Conservation (phyloP, 2,888 invertebrate genomes). For the Acronicta psi region DNA sequence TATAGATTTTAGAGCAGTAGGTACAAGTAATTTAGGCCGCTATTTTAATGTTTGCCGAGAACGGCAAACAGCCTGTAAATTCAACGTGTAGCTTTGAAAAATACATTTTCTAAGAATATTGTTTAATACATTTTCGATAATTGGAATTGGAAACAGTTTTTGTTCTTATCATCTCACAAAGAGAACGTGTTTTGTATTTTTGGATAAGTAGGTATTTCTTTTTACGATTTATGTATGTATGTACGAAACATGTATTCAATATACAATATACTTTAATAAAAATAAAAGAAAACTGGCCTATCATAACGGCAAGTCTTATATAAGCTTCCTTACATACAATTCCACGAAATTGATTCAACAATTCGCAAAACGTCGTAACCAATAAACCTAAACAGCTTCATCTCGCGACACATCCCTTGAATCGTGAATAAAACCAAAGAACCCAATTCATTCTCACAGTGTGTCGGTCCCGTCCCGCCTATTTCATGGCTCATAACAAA, state of each 20-base stretch:
- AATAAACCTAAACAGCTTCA: constrained; percentile 51
- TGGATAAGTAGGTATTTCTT: background rate
- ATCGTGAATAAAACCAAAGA: constrained; percentile 53
- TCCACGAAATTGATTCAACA: constrained; percentile 38
- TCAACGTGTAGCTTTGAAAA: too few species aligned
- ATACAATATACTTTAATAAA: background rate
- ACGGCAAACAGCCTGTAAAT: too few species aligned
- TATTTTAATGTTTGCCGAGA: too few species aligned
- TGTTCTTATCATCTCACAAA: background rate
- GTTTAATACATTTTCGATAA: too few species aligned
- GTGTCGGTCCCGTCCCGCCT: constrained; percentile 45
- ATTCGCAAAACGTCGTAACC: constrained; percentile 43
- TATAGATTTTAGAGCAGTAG: too few species aligned
- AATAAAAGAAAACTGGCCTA: background rate
- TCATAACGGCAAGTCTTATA: constrained; percentile 16
- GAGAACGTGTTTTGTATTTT: background rate
- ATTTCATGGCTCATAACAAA: constrained; percentile 62
- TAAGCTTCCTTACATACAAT: constrained; percentile 12
- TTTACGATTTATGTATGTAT: background rate
- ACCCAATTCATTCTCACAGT: constrained; percentile 49
- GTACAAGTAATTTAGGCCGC: too few species aligned
- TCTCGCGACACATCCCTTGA: constrained; percentile 37
- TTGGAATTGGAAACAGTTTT: too few species aligned
- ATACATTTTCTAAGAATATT: too few species aligned
- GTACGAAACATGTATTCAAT: background rate